A percentile compares a stretch with the other conserved stretches of the same genome.
Evolutionary conservation across 2,797 vertebrate genomes (phyloP).

Genomic region (Notolepis coatsorum): DNA sequence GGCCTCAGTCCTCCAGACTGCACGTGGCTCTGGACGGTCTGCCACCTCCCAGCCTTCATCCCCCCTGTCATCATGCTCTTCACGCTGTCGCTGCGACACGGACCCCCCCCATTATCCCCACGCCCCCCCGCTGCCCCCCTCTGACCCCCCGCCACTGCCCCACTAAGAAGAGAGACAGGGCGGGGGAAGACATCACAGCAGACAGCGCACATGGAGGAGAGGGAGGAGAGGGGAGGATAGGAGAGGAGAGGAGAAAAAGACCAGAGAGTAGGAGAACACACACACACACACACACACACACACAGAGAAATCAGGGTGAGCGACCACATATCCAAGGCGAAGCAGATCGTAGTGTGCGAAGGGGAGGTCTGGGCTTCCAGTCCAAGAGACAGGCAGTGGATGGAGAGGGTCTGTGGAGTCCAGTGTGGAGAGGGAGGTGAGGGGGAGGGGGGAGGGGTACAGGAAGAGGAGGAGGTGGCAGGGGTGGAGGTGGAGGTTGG

Average conservation of each 20-base stretch:
- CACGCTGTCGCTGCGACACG: constrained; percentile 90
- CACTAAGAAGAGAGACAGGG: constrained; percentile 87
- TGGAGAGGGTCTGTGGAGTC: constrained; percentile 64
- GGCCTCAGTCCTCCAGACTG: constrained; percentile 95
- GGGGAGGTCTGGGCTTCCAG: constrained; percentile 62
- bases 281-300: constrained; percentile 23
- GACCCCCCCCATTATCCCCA: constrained; percentile 91
- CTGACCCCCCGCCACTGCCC: constrained; percentile 91
- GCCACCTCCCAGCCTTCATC: constrained; percentile 92
- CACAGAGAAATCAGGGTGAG: constrained; percentile 67
- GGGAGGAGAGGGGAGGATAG: constrained; percentile 56
- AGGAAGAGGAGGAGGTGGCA: constrained; percentile 2
- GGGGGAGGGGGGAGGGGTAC: constrained; percentile 18
- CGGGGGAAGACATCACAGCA: constrained; percentile 57
- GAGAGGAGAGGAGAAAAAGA: constrained; percentile 66
- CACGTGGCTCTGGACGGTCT: constrained; percentile 95
- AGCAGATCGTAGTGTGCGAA: constrained; percentile 55
- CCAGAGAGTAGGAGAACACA: constrained; percentile 65
- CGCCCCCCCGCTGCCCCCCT: constrained; percentile 86
- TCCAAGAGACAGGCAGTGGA: constrained; percentile 66
- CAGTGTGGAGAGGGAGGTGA: constrained; percentile 48
- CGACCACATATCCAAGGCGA: constrained; percentile 64
- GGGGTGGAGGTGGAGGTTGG: neutral
- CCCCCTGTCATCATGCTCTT: constrained; percentile 85
- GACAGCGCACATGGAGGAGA: constrained; percentile 58